Evolutionary conservation across 2,797 vertebrate species (phyloP), one percentile per base, ranked within the genome.

Genomic region (Eospalax fontanierii): DNA sequence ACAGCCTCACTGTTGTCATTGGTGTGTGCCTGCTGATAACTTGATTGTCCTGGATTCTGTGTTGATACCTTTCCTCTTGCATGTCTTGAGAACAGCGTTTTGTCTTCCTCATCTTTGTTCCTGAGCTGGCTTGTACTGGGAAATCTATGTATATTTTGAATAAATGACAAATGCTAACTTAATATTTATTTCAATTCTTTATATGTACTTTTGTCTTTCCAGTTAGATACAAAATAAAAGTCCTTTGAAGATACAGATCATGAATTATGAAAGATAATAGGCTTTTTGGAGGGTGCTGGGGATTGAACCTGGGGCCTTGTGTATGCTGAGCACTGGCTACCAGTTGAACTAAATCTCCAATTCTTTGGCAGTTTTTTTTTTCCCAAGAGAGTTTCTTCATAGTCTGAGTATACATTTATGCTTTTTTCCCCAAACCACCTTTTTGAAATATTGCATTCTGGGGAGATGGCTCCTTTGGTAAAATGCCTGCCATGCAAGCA

Each of bases 221-320:
- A 94, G 43, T 90, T 92, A 92, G 74, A 93, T 84, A 91, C 57
- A 71, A 65, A 94, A 66, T 78, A 8, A n/a, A 91, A 95, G 74
- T 63, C 68, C 35, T 91, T 87, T 93, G 91, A 93, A 86, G 59
- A 91, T 46, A 70, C 66, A 66, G 40, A 76, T 89, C 40, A 59
- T 95, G 87, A 85, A 66, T 90, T 88, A 71, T 40, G 59, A 92
- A 91, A 33, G 54, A 85, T 28, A 40, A 82, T 28, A 43, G 68
- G 43, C 24, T 28, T 57, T 88, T 68, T 12, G 15, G 14, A 9
- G 73, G 2, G 59, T 50, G 22, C 61, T 87, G 59, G 61, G 30
- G 28, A 43, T 33, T 75, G 85, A 63, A 46, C 11, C n/a, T 35
- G 33, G 43, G n/a, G 33, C 24, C 28, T 78, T 50, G 40, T 66